Evolutionary conservation across 2,888 invertebrate species (phyloP).

Genomic region (Caenorhabditis wallacei): DNA sequence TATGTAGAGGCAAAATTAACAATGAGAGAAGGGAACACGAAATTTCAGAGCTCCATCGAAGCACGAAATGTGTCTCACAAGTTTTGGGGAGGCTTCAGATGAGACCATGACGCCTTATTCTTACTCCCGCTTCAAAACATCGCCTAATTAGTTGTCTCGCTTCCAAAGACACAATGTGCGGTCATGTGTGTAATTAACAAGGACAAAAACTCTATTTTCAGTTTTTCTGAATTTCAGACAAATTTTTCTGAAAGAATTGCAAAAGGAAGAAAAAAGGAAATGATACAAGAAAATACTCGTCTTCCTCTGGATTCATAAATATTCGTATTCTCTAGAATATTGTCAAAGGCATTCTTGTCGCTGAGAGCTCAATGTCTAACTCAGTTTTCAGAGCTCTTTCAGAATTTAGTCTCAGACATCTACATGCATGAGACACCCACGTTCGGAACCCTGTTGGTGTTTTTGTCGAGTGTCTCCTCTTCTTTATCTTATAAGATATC

Average conservation of each 20-base stretch:
- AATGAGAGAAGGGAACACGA: slow-evolving; percentile 2
- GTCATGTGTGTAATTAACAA: slow-evolving; percentile 50
- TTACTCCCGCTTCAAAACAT: slow-evolving; percentile 39
- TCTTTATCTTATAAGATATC: background rate
- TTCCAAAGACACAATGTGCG: slow-evolving; percentile 35
- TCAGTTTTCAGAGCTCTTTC: slow-evolving; percentile 39
- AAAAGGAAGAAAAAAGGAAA: slow-evolving; percentile 1
- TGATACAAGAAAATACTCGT: slow-evolving; percentile 11
- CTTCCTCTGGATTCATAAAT: slow-evolving; percentile 31
- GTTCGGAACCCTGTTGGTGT: background rate
- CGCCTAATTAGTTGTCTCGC: slow-evolving; percentile 50
- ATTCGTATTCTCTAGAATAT: slow-evolving; percentile 48
- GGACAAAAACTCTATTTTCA: slow-evolving; percentile 16
- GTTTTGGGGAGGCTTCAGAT: background rate
- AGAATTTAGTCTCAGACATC: slow-evolving; percentile 23
- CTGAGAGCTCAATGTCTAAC: slow-evolving; percentile 31
- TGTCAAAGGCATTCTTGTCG: slow-evolving; percentile 54
- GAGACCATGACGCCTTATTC: background rate
- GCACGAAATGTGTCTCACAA: slow-evolving; percentile 2
- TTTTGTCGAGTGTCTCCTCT: background rate
- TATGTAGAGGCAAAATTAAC: slow-evolving; percentile 12
- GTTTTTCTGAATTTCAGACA: background rate
- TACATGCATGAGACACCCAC: background rate
- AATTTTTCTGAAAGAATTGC: background rate
- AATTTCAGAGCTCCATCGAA: background rate